Evolutionary conservation across 1,140 invertebrate species (phyloP).

Genomic region (Choristoneura fumiferana): DNA sequence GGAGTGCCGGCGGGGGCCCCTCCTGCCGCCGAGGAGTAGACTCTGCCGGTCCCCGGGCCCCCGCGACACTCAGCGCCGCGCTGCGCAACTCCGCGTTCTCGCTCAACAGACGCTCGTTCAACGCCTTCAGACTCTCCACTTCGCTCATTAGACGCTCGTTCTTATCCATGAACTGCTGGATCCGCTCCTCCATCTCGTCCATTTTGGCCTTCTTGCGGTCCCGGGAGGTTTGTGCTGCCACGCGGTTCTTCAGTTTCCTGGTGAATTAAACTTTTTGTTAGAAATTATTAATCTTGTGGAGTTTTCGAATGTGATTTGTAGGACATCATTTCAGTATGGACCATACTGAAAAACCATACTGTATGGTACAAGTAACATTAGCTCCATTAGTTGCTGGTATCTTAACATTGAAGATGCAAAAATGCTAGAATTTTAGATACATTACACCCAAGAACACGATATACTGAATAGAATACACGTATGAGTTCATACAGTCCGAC

Average conservation of each 20-base stretch:
- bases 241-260: conserved; percentile 97
- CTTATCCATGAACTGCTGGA: conserved; percentile 81
- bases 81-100: conserved; percentile 82
- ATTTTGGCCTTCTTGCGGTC: conserved; percentile 97
- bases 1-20: conserved; percentile 80
- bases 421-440: too few relatives aligned
- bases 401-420: too few relatives aligned
- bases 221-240: conserved; percentile 97
- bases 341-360: too few relatives aligned
- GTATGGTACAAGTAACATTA: too few relatives aligned
- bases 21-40: conserved; percentile 92
- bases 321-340: too few relatives aligned
- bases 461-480: too few relatives aligned
- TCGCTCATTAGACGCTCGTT: conserved; percentile 83
- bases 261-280: conserved; percentile 39
- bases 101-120: conserved; percentile 82
- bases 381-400: too few relatives aligned
- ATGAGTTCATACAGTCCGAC: too few relatives aligned
- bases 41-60: conserved; percentile 86
- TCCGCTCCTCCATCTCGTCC: conserved; percentile 89
- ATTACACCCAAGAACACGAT: too few relatives aligned
- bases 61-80: conserved; percentile 73
- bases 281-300: background rate
- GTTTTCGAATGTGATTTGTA: too few relatives aligned
- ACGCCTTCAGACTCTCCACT: conserved; percentile 81